Base-by-base conservation (phyloP, 2,888 invertebrate species). In the Apomyelois bistriatella region DNA sequence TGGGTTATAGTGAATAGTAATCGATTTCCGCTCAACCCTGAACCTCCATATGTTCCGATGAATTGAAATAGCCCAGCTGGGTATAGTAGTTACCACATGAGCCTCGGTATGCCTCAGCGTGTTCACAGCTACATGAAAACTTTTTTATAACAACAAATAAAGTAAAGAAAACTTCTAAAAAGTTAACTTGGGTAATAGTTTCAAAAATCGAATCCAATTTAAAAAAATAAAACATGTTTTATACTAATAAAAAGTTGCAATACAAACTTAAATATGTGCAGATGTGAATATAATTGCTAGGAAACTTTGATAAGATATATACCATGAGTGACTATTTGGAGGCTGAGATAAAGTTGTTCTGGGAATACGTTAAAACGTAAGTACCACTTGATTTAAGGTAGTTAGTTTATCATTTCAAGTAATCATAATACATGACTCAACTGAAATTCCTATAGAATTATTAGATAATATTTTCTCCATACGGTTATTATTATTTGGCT, bases 291-390 rank as follows among this genome's bases (percentile, higher is more conserved):
- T 30, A 16, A 13, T 43, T 30, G 30, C 10, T 4, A 36, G 6
- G n/a, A 32, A 41, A 15, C 32, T 46, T n/a, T 42, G 36, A 35
- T 48, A n/a, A 32, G 15, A 38, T 16, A 8, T 9, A 13, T 28
- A 57, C n/a, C 17, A 85, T 83, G 82, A 79, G 76, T 64, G 71
- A 73, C 50, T 70, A 62, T 55, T 65, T 88, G 56, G 81, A 85
- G 61, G 80, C 85, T 46, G 90, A 90, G 61, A 84, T 90, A 52
- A 72, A 75, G 55, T 58, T 87, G 58, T 89, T 90, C 66, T 89
- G 90, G 89, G 89, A 90, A 66, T 90, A 89, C 58, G 80, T 90
- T 0, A 89, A 88, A 68, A 78, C 85, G 89, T 88, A 65, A 85
- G 85, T 69, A 43, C 35, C 10, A 42, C 48, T 53, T 16, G 32